These are phyloP conservation scores for Melanchra persicariae DNA, from an alignment of 2,888 invertebrate genomes.

Conservation along the genomic window DNA sequence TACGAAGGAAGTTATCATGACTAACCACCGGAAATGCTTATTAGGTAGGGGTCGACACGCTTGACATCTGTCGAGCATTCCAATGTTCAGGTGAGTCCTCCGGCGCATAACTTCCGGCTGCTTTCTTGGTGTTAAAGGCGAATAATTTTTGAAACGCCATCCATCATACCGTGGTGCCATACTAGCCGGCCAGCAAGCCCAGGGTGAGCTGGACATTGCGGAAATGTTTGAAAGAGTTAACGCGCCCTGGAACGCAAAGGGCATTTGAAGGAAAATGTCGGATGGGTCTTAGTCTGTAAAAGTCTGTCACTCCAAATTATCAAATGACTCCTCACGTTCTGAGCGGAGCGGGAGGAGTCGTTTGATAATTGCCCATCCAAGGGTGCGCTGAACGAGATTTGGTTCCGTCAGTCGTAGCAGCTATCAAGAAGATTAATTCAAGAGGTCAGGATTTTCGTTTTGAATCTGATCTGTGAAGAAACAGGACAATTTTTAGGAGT, in stretches of 20 bases:
- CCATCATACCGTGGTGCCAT: neutral
- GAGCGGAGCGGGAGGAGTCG: too few species aligned
- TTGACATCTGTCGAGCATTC: slow-evolving; percentile 59
- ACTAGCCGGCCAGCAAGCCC: neutral
- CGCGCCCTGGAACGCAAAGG: too few species aligned
- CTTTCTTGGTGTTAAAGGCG: slow-evolving; percentile 27
- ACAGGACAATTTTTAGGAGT: neutral
- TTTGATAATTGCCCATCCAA: neutral
- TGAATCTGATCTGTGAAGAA: neutral
- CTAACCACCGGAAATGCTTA: slow-evolving; percentile 54
- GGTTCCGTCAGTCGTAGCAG: neutral
- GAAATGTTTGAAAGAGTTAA: too few species aligned
- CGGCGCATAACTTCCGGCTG: neutral
- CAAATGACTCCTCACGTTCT: neutral
- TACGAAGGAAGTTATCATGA: slow-evolving; percentile 43
- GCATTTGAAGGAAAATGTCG: too few species aligned
- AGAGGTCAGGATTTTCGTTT: neutral
- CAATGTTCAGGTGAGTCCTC: slow-evolving; percentile 47
- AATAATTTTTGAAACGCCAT: neutral
- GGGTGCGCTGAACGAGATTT: neutral
- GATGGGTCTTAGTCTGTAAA: neutral
- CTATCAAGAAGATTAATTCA: neutral
- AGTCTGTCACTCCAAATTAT: neutral
- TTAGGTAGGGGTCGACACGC: slow-evolving; percentile 50
- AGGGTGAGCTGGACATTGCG: too few species aligned